These are phyloP conservation scores for Anastatus disparis DNA, from an alignment of 1,140 invertebrate species.

Conservation along the genomic window DNA sequence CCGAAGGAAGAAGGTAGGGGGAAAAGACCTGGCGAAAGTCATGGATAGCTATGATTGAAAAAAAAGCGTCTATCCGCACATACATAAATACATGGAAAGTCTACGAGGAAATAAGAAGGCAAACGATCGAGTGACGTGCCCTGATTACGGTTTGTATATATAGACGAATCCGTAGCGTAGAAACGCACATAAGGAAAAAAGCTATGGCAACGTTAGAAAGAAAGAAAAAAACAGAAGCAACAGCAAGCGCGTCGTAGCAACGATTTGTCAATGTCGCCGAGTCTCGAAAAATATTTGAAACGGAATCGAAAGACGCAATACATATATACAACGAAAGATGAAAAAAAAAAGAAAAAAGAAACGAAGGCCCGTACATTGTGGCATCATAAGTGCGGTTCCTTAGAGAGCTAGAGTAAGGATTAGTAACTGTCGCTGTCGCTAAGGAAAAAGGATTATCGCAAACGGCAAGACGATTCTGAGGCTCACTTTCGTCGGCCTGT, in stretches of 20 bases:
- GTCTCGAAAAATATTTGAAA: constrained; percentile 19
- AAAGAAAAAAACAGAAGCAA: neutral
- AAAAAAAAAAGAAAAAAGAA: neutral
- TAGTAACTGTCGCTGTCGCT: constrained; percentile 15
- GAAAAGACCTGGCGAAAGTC: neutral
- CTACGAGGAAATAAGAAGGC: neutral
- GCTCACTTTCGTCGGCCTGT: neutral
- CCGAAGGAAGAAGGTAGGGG: too few species aligned
- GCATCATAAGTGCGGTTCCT: neutral
- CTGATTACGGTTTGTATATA: constrained; percentile 25
- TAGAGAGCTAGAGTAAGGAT: neutral
- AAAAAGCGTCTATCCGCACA: too few species aligned
- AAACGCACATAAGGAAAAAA: too few species aligned
- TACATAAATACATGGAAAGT: neutral
- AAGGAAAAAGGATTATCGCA: neutral
- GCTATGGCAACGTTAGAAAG: neutral
- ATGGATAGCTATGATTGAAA: neutral
- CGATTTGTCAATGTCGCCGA: constrained; percentile 35
- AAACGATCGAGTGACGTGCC: neutral
- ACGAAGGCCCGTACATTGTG: too few species aligned
- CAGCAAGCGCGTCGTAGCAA: neutral
- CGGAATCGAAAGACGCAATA: constrained; percentile 16
- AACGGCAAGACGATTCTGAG: constrained; percentile 12
- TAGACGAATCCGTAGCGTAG: too few species aligned
- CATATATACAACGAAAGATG: neutral